Percentiles rank a stretch among this genome's conserved stretches.
Evolutionary conservation across 2,113 vertebrate species (phyloP).

Genomic region (Buteo buteo): DNA sequence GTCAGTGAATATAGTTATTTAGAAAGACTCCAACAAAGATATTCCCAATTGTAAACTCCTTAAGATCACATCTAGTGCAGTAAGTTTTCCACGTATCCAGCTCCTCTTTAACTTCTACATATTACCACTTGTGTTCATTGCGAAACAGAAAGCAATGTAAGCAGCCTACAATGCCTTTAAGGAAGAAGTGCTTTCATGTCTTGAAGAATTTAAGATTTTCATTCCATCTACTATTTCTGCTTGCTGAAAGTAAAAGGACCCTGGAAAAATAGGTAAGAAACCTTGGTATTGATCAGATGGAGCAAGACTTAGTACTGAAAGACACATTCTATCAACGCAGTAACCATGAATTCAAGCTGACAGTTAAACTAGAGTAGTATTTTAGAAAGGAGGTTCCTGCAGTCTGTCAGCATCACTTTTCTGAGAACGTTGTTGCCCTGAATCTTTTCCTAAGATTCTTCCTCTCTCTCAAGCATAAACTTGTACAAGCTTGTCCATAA

Average conservation of each 20-base stretch:
- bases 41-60: neutral
- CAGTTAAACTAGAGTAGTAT: neutral
- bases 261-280: neutral
- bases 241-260: neutral
- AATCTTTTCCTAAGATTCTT: neutral
- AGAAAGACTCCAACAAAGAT: neutral
- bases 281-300: neutral
- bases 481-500: neutral
- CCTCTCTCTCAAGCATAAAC: neutral
- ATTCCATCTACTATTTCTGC: neutral
- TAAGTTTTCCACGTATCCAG: neutral
- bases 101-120: neutral
- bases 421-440: fast-evolving
- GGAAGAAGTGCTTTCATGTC: neutral
- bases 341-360: neutral
- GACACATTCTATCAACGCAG: neutral
- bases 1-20: neutral
- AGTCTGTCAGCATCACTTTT: neutral
- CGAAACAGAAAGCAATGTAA: neutral
- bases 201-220: neutral
- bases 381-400: neutral
- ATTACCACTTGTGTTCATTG: neutral
- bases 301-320: neutral
- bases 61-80: neutral
- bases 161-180: neutral